Conservation (phyloP, 2,113 vertebrate genomes). For the Peromyscus californicus region DNA sequence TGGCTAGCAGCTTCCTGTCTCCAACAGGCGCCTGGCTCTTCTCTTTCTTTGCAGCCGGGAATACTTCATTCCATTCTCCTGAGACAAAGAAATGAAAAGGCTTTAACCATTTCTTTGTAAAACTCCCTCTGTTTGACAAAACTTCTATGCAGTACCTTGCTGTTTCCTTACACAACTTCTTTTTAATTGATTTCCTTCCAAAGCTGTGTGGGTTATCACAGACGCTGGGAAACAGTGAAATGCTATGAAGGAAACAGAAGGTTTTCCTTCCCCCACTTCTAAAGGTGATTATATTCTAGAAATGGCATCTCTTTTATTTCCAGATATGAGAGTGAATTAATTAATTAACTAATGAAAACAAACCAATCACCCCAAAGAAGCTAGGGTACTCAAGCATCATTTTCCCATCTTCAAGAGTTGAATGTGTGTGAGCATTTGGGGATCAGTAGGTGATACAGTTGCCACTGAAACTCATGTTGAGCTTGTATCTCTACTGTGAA, state of each 20-base stretch:
- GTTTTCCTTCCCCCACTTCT: background rate
- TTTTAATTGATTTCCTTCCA: constrained; percentile 5
- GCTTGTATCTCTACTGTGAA: background rate
- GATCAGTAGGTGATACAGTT: background rate
- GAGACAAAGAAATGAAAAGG: background rate
- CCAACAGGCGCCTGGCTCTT: background rate
- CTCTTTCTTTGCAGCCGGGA: background rate
- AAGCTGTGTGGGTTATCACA: background rate
- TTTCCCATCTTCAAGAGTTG: background rate
- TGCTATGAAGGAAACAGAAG: background rate
- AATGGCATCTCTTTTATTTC: background rate
- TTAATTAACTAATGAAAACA: background rate
- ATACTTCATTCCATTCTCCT: constrained; percentile 16
- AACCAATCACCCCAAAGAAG: background rate
- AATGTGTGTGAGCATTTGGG: background rate
- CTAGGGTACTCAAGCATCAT: background rate
- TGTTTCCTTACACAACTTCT: background rate
- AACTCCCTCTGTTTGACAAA: background rate
- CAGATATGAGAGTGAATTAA: background rate
- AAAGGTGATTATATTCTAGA: background rate
- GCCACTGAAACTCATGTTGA: background rate
- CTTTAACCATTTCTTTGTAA: constrained; percentile 20
- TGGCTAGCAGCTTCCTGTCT: background rate
- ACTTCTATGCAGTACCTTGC: background rate
- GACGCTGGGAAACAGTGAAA: background rate